phyloP scores from a whole-genome alignment of 1,140 invertebrate species.

The Calliphora vicina region DNA sequence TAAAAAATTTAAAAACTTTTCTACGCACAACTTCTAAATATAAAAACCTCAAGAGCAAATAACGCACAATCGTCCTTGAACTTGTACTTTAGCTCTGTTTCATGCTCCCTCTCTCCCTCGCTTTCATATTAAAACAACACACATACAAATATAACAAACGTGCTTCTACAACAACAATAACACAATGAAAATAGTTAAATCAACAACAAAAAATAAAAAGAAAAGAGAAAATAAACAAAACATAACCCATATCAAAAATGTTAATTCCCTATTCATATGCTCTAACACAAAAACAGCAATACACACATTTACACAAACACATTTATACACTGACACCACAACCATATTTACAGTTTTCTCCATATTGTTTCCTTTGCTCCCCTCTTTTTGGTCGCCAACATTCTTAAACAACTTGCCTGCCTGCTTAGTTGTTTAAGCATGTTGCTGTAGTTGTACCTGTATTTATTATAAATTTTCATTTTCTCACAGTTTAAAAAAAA shows the following conservation, averaged over 20 bases:
- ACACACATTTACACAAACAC: not conserved
- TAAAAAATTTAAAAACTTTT: not conserved
- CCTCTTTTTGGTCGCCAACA: not conserved
- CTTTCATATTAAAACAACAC: too few relatives aligned
- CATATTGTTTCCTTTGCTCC: not conserved
- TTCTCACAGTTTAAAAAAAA: not conserved
- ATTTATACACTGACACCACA: not conserved
- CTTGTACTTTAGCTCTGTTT: not conserved
- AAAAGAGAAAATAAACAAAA: not conserved
- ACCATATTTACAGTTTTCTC: not conserved
- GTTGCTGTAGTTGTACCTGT: too few relatives aligned
- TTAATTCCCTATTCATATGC: constrained; percentile 4
- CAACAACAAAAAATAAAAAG: not conserved
- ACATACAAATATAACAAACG: too few relatives aligned
- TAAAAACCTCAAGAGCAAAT: not conserved
- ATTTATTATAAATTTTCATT: not conserved
- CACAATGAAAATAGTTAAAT: not conserved
- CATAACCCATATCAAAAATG: constrained; percentile 4
- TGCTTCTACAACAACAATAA: not conserved
- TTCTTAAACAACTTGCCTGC: too few relatives aligned
- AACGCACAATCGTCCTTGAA: constrained; percentile 12
- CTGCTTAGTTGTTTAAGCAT: too few relatives aligned
- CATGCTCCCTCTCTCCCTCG: not conserved
- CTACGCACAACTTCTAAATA: not conserved
- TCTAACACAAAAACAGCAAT: not conserved